Base-by-base conservation (phyloP, 2,797 vertebrate species). In the Neosalanx taihuensis region DNA sequence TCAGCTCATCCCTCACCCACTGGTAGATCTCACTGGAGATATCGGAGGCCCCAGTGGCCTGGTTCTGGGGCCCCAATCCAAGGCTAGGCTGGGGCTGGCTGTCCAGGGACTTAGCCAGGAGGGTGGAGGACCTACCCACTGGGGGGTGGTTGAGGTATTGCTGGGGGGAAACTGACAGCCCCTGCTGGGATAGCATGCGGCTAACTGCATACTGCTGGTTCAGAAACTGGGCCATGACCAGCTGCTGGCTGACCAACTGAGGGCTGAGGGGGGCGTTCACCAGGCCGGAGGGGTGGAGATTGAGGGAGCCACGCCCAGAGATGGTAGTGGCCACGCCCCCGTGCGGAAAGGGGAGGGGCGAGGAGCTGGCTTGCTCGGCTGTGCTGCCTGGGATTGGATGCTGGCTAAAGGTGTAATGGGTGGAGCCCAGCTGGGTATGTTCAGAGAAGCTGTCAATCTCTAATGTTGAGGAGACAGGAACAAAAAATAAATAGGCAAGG, bases 181-280 rank as follows among this genome's bases (percentile, higher is more conserved):
- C 95, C 90, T 98, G 96, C 88, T 97, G 95, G 73, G 97, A 96
- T 82, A 99, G 89, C 90, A 99, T 96, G 87, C 96, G 97, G 87
- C 96, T 98, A 76, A 99, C 98, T 69, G 97, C 96, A 74, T 97
- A 99, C 92, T 98, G 98, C 92, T 98, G 97, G 91, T 98, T 98
- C 80, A 99, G 93, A 86, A 99, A 90, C 91, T 98, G 98, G 69
- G 97, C 95, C 97, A 99, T 98, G 84, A 97, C 96, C 77, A 99
- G 91, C 91, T 99, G 97, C 90, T 98, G 97, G 91, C 96, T 98
- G 89, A 97, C 96, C 92, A 98, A 90, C 77, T 98, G 95, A 80
- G 96, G 93, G 89, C 95, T 96, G 88, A 99, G 95, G 62, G 96
- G 95, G 65, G 95, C 95, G 77, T 94, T 94, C 75, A 97, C 95